Evolutionary conservation across 2,113 vertebrate genomes (phyloP), one percentile per base, ranked within the genome.

Genomic region (Fulmarus glacialis): DNA sequence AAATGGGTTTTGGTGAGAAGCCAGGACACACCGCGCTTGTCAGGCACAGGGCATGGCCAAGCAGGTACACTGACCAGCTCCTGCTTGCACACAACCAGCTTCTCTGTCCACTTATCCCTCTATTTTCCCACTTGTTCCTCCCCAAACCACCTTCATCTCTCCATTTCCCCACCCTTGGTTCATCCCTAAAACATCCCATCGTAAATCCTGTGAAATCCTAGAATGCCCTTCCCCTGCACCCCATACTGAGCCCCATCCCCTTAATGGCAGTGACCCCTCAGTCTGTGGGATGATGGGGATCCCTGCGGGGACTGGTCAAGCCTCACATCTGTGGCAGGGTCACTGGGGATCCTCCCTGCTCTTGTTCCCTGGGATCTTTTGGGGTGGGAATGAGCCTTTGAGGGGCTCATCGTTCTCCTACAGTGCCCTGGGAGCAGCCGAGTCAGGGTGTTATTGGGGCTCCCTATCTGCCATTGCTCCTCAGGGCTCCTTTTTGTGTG

Each of bases 361-460:
- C 21, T 40, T 48, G 11, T 47, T 80, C 22, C 24, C 32, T 66
- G 11, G 6, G 8, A 55, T 66, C 8, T 8, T 53, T 38, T 48
- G 8, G 3, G 2, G 12, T 55, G 17, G 5, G 7, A 64, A 48
- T n/a, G n/a, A 72, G 12, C 7, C 3, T 60, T 24, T 38, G 11
- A 1, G 19, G 15, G 20, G 19, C 6, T 32, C 1, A 1, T 17
- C 0, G 0, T 13, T 22, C 36, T n/a, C 29, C 15, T 36, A 20
- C 6, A 23, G 9, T 50, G 24, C 13, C 11, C 3, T 43, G 27
- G 18, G 21, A 77, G 34, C 17, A 82, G 10, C 3, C 2, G 0
- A 66, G 6, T 60, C 23, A 47, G 11, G 7, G 16, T 70, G 14
- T 45, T 86, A 29, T 8, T 40, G 36, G 29, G 23, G 3, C 1